A percentile compares a stretch with the other conserved stretches of the same genome.
Conservation (phyloP, 2,888 invertebrate genomes). For the Eupithecia dodoneata region DNA sequence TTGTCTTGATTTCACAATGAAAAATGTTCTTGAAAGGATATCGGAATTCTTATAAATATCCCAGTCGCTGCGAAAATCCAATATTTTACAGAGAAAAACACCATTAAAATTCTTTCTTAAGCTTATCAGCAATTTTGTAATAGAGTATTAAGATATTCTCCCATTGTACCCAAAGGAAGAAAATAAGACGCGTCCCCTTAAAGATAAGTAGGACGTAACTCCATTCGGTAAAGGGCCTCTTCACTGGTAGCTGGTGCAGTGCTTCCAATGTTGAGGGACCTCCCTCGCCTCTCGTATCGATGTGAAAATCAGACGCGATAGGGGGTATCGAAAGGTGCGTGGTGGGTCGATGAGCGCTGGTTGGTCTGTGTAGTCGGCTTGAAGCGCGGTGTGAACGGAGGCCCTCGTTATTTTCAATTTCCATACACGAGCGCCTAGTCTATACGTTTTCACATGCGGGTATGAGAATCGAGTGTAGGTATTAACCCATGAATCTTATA, state of each 20-base stretch:
- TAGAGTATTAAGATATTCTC: slow-evolving; percentile 72
- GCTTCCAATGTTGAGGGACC: slow-evolving; percentile 71
- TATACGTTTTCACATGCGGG: slow-evolving; percentile 74
- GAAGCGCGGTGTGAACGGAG: slow-evolving; percentile 79
- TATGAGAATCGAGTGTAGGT: slow-evolving; percentile 69
- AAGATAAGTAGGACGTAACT: slow-evolving; percentile 83
- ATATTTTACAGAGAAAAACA: background rate
- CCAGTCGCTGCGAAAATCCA: background rate
- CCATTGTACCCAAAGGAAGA: slow-evolving; percentile 65
- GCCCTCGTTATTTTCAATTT: slow-evolving; percentile 84
- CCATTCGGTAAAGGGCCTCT: slow-evolving; percentile 82
- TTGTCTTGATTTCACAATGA: background rate
- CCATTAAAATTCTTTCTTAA: slow-evolving; percentile 40
- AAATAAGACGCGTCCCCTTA: slow-evolving; percentile 81
- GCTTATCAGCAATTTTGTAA: slow-evolving; percentile 64
- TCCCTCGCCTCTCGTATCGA: slow-evolving; percentile 63
- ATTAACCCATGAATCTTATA: slow-evolving; percentile 81
- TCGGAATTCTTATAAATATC: background rate
- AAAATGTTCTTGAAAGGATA: background rate
- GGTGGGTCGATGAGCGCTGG: slow-evolving; percentile 71
- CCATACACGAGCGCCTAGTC: slow-evolving; percentile 79
- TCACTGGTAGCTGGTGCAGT: slow-evolving; percentile 71
- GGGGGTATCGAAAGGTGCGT: slow-evolving; percentile 65
- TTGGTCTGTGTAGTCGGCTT: slow-evolving; percentile 71
- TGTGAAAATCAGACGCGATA: slow-evolving; percentile 66